phyloP scores from a whole-genome alignment of 2,113 vertebrate genomes.

The Pteronura brasiliensis region DNA sequence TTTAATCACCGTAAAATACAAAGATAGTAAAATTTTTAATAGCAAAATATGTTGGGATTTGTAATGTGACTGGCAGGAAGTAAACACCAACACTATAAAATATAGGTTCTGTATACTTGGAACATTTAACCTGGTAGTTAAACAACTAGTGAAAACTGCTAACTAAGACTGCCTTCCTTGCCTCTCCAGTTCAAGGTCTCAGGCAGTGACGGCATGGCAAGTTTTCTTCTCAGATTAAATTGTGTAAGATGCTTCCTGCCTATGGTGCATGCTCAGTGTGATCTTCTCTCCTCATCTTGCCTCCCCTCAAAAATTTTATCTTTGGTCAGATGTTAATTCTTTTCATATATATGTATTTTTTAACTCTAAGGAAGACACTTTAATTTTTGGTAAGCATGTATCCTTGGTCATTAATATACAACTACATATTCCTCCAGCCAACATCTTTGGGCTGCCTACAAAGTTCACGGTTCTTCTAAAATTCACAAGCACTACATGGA shows the following conservation, averaged over 20 bases:
- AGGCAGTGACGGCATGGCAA: neutral
- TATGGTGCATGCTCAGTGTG: neutral
- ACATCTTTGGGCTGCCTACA: neutral
- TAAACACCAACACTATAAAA: neutral
- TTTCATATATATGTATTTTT: neutral
- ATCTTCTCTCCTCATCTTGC: neutral
- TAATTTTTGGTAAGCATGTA: neutral
- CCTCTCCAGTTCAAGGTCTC: neutral
- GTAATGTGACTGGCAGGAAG: conserved; percentile 1
- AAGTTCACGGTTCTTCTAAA: neutral
- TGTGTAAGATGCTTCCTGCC: neutral
- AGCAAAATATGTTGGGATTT: neutral
- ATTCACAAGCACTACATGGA: neutral
- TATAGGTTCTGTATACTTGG: neutral
- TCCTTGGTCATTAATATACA: neutral
- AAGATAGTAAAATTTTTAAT: conserved; percentile 24
- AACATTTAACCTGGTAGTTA: neutral
- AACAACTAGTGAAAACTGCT: neutral
- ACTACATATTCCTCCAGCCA: neutral
- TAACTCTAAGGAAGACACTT: neutral
- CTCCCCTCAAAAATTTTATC: neutral
- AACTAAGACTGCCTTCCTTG: neutral
- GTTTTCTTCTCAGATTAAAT: neutral
- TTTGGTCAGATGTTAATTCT: conserved; percentile 2
- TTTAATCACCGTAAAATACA: neutral